Evolutionary conservation across 2,888 invertebrate genomes (phyloP), one percentile per base, ranked within the genome.

Genomic region (Nephrocerus scutellatus): DNA sequence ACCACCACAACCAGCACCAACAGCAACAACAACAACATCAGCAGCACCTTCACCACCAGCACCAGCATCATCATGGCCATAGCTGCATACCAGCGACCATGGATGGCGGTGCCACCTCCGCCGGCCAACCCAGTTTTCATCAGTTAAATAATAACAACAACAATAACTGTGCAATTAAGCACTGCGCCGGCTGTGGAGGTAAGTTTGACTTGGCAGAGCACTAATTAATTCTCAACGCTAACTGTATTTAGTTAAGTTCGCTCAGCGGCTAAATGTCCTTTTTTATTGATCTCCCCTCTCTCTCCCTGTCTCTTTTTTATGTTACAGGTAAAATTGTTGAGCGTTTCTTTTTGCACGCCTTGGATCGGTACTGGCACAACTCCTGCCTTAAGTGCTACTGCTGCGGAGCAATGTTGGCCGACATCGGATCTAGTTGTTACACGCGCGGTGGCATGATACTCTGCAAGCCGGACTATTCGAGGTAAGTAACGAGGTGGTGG

Each of bases 361-460:
- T 90, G 63, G 91, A 91, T 74, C 75, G 88, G 63, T 90, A 88
- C 72, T 92, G 91, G 91, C 91, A 92, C 73, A 87, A 88, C 72
- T 80, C 82, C 54, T 92, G 92, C 70, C 78, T 91, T 58, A 91
- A 91, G 72, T 92, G 92, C 74, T 79, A 85, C 60, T 86, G 83
- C 70, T 92, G 92, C 68, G 81, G 81, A 47, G 83, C 84, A 50
- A 82, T 83, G 63, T 75, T 91, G 48, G 89, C 87, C 57, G 91
- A 92, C 68, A 81, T 90, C 70, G 89, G 88, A 47, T 74, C 80
- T 48, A 85, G 88, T 59, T 91, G 90, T 74, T 92, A 85, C 73
- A 84, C 85, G 70, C 87, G 84, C 73, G 82, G 82, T 49, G 86
- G 86, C 55, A 89, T 91, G 89, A 89, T 91, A 65, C 79, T 91